phyloP scores from a whole-genome alignment of 2,113 vertebrate genomes.

The Tapirus terrestris region DNA sequence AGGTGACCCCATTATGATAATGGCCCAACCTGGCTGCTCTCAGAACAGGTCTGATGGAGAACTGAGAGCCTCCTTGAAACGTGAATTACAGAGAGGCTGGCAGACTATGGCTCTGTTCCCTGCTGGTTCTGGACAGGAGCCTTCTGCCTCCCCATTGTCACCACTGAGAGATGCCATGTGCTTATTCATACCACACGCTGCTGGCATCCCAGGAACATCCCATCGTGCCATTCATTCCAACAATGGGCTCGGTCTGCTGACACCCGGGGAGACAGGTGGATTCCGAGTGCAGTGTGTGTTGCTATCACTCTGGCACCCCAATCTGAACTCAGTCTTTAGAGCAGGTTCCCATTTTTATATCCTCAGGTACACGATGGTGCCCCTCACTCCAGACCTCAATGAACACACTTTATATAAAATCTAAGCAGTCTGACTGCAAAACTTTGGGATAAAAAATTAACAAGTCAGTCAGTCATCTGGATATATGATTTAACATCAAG shows the following conservation, averaged over 20 bases:
- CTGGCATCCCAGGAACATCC: constrained; percentile 34
- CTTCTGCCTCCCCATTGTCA: constrained; percentile 68
- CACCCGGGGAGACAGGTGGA: constrained; percentile 34
- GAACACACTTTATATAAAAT: background rate
- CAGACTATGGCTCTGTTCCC: constrained; percentile 56
- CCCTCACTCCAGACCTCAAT: background rate
- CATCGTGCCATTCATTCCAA: constrained; percentile 16
- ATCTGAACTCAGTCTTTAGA: background rate
- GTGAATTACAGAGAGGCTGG: constrained; percentile 54
- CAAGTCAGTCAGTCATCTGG: background rate
- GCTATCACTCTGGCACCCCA: background rate
- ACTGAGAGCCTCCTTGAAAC: constrained; percentile 65
- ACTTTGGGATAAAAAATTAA: background rate
- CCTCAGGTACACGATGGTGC: background rate
- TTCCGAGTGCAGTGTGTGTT: background rate
- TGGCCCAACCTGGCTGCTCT: constrained; percentile 77
- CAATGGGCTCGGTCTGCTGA: constrained; percentile 24
- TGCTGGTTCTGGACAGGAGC: constrained; percentile 73
- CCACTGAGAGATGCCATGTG: constrained; percentile 67
- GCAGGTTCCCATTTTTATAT: background rate
- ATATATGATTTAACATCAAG: constrained; percentile 45
- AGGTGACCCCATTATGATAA: constrained; percentile 90
- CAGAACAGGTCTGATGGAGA: constrained; percentile 57
- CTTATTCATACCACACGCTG: constrained; percentile 56
- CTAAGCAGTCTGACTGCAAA: background rate